phyloP scores from a whole-genome alignment of 2,797 vertebrate genomes.

The Ficedula albicollis region DNA sequence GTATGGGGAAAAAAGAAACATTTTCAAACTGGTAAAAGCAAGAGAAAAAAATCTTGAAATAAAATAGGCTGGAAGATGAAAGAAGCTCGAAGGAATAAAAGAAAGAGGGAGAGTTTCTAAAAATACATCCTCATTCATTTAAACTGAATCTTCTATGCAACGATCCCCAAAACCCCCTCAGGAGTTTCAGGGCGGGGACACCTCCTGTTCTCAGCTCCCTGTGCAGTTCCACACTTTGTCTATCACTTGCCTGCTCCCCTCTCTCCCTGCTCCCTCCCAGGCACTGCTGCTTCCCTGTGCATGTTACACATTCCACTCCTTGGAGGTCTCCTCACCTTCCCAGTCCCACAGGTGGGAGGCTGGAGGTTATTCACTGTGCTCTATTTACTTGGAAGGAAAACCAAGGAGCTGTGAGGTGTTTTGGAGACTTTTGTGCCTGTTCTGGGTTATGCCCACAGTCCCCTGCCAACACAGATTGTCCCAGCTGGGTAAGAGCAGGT shows the following conservation, averaged over 20 bases:
- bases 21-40: neutral
- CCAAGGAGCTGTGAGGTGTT: neutral
- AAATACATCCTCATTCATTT: neutral
- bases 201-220: neutral
- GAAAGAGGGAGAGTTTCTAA: neutral
- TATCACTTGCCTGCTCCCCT: neutral
- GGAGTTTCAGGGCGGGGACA: neutral
- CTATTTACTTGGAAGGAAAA: neutral
- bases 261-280: neutral
- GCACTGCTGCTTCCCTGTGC: neutral
- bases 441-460: neutral
- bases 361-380: neutral
- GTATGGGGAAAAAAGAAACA: fast-evolving
- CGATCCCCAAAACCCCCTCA: neutral
- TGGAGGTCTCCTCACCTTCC: neutral
- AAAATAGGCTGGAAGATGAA: neutral
- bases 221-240: neutral
- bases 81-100: neutral
- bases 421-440: neutral
- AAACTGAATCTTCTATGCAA: neutral
- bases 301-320: neutral
- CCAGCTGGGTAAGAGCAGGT: neutral
- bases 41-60: neutral
- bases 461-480: fast-evolving
- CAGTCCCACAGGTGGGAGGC: neutral